Evolutionary conservation across 64 coral and sea anemone genomes (phyloP).

Genomic region (Acropora yongei): DNA sequence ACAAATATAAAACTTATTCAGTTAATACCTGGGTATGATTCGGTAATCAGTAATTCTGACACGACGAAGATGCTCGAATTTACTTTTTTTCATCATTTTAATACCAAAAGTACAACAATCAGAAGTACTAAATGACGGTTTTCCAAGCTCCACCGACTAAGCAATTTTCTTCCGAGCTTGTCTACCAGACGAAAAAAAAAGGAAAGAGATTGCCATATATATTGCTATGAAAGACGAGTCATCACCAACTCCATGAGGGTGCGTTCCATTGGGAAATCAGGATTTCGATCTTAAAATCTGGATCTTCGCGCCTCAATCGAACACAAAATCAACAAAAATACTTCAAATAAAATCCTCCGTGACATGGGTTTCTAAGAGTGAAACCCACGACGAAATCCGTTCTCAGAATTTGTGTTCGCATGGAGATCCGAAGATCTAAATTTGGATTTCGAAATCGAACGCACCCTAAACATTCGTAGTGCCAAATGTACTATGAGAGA

Average conservation of each 20-base stretch:
- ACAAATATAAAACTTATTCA: slow-evolving; percentile 1
- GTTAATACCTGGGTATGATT: neutral
- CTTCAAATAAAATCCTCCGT: no score
- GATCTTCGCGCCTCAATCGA: no score
- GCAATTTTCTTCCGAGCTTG: neutral
- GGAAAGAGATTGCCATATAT: neutral
- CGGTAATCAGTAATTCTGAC: neutral
- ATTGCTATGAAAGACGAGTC: neutral
- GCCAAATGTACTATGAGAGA: neutral
- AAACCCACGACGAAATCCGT: no score
- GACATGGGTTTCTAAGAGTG: no score
- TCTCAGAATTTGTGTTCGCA: no score
- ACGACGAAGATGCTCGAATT: neutral
- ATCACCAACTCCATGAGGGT: neutral
- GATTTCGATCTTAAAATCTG: no score
- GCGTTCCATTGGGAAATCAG: no score
- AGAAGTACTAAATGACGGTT: neutral
- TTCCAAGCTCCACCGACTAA: neutral
- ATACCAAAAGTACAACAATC: neutral
- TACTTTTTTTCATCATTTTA: neutral
- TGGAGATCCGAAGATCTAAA: no score
- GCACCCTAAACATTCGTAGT: neutral
- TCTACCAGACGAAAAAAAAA: neutral
- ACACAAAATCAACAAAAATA: no score
- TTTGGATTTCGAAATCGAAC: no score